Evolutionary conservation across 2,113 vertebrate species (phyloP).

Genomic region (Micronycteris hirsuta): DNA sequence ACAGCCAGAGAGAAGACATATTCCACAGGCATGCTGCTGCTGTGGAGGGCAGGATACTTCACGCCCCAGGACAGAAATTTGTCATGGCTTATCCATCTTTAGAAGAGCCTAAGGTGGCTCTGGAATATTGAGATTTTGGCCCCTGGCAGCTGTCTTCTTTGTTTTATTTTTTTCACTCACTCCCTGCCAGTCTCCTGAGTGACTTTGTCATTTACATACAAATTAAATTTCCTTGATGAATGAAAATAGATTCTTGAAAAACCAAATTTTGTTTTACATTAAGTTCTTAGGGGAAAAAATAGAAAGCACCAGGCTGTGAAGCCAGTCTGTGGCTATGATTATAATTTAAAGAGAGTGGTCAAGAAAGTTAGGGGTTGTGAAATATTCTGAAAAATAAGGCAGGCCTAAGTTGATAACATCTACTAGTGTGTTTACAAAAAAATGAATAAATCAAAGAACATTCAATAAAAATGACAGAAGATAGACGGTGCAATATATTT

Average conservation of each 20-base stretch:
- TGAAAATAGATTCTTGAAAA: neutral
- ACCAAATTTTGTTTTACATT: slow-evolving; percentile 4
- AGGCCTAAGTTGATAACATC: neutral
- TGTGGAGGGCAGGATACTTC: neutral
- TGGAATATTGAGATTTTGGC: neutral
- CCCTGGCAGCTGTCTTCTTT: neutral
- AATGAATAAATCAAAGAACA: neutral
- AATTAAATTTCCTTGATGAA: neutral
- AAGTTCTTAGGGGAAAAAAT: slow-evolving; percentile 3
- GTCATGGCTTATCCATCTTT: neutral
- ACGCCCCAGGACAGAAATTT: neutral
- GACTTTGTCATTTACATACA: neutral
- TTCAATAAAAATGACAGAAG: neutral
- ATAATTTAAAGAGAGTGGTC: neutral
- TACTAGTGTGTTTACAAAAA: neutral
- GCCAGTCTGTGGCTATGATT: neutral
- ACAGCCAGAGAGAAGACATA: neutral
- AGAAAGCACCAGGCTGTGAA: slow-evolving; percentile 14
- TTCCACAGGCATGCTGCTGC: neutral
- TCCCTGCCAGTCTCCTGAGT: neutral
- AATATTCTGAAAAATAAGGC: neutral
- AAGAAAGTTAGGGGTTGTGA: neutral
- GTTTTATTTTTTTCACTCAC: neutral
- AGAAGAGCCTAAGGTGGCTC: neutral
- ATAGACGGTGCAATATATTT: neutral